Conservation (phyloP, 2,113 vertebrate species). For the Protobothrops flavoviridis region DNA sequence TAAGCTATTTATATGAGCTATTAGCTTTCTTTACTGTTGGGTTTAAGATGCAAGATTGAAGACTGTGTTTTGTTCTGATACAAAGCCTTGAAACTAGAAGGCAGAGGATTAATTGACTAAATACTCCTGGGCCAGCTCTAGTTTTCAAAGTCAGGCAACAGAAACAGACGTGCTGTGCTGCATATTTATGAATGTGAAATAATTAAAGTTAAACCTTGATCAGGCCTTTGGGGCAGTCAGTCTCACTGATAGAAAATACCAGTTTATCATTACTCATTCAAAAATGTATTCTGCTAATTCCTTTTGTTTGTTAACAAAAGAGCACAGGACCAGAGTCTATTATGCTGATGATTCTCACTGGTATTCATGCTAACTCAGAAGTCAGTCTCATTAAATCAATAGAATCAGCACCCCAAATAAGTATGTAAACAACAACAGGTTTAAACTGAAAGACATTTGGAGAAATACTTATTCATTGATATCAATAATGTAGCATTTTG, state of each 20-base stretch:
- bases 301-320: not conserved
- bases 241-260: not conserved
- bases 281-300: not conserved
- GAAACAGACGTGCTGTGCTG: not conserved
- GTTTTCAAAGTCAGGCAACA: not conserved
- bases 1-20: accelerated
- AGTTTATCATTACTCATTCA: not conserved
- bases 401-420: not conserved
- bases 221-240: not conserved
- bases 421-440: too few relatives aligned
- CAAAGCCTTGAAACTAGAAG: not conserved
- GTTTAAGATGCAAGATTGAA: not conserved
- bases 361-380: not conserved
- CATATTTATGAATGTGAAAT: not conserved
- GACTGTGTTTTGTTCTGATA: not conserved
- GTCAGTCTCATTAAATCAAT: not conserved
- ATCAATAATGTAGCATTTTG: not conserved
- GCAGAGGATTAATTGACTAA: not conserved
- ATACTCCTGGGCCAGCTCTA: not conserved
- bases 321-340: not conserved
- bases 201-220: not conserved
- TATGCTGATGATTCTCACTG: not conserved
- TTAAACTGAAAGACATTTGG: not conserved
- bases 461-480: not conserved
- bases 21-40: not conserved